Evolutionary conservation across 2,113 vertebrate genomes (phyloP), one percentile per base, ranked within the genome.

Genomic region (Geococcyx californianus): DNA sequence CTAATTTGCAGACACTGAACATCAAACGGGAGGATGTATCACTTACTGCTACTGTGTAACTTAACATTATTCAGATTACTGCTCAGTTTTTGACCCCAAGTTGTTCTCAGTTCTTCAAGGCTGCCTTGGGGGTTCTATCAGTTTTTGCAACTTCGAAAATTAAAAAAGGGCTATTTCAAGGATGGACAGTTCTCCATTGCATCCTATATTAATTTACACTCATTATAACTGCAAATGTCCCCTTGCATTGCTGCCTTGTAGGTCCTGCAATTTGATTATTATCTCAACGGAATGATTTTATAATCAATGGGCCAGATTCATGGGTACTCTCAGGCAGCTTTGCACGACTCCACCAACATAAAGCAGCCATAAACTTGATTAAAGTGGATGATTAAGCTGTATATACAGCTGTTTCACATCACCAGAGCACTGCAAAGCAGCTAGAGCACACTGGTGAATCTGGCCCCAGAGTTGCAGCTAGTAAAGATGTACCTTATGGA

Each of bases 291-390:
- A 81, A 90, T 47, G 44, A 63, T 94, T 82, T 94, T 47, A 55
- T 68, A 78, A 78, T 45, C 69, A 56, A 59, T 25, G 13, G 68
- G 8, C 38, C 40, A 73, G 42, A 74, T 79, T 94, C 58, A 49
- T 21, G 16, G 56, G n/a, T 16, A 42, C n/a, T 84, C n/a, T 52
- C 40, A 52, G 58, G 67, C 47, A 75, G 44, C 16, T 91, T 67
- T 90, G 60, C 56, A 58, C 60, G 56, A 90, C 60, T 91, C 45
- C 34, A 73, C 3, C 9, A 24, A 84, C 42, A 52, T 23, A 80
- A 93, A 91, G 74, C 25, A 82, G 64, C 9, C 77, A 74, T 83
- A 93, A 91, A 66, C 26, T 80, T 76, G 49, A 90, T 86, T 78
- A 60, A 94, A 96, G 26, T 31, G 56, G 60, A n/a, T 56, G 25